phyloP scores from a whole-genome alignment of 2,113 vertebrate genomes.

The Podiceps cristatus region DNA sequence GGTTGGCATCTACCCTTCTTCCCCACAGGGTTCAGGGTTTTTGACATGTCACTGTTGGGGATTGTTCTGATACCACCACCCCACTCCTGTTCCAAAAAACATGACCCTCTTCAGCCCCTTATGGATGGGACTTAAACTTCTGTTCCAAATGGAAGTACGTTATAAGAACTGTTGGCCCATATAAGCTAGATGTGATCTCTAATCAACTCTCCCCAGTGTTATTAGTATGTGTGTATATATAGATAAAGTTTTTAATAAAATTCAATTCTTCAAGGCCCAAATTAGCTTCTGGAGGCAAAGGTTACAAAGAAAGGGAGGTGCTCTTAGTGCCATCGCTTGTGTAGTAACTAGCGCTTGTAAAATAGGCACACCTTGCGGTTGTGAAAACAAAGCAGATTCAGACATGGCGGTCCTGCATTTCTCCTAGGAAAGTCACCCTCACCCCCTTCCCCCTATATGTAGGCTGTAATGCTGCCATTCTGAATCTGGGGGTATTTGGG shows the following conservation, averaged over 20 bases:
- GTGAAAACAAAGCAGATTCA: constrained; percentile 21
- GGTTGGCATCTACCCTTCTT: background rate
- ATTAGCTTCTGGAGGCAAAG: constrained; percentile 27
- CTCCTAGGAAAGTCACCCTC: background rate
- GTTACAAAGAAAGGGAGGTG: background rate
- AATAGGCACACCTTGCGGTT: background rate
- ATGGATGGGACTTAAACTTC: background rate
- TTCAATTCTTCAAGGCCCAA: background rate
- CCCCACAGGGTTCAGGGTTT: background rate
- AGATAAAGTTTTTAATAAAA: constrained; percentile 15
- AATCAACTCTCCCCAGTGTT: background rate
- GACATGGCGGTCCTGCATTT: background rate
- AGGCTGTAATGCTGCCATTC: fast-evolving
- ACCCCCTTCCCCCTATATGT: background rate
- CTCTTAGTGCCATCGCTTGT: background rate
- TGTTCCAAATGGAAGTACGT: background rate
- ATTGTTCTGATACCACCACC: background rate
- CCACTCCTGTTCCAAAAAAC: background rate
- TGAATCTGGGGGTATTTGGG: background rate
- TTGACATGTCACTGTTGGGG: background rate
- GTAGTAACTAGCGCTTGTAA: background rate
- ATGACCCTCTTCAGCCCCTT: background rate
- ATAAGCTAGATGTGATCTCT: constrained; percentile 3
- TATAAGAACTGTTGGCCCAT: background rate
- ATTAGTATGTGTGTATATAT: constrained; percentile 32